Evolutionary conservation across 2,888 invertebrate species (phyloP), one percentile per base, ranked within the genome.

Genomic region (Hipparchia semele): DNA sequence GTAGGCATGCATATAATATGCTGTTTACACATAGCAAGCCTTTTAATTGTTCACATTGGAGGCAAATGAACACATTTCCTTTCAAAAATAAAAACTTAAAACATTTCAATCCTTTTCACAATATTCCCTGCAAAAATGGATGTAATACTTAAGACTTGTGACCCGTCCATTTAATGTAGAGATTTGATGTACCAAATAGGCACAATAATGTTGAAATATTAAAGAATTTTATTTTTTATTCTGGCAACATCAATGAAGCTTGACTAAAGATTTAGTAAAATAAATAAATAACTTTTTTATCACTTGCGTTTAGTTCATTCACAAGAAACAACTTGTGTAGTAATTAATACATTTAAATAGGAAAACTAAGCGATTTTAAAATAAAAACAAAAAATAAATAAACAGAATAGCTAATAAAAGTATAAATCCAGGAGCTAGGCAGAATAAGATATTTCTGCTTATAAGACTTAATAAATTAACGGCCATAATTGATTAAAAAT

Each of bases 1-100:
- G 59, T 65, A 60, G 71, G 71, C 74, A 70, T 77, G 76, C 64
- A 59, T 73, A 65, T 70, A 12, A 8, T 73, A 73, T 71, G 64
- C 62, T 49, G 51, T 62, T 62, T 60, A 51, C 68, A 69, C 61
- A 54, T 68, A 53, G 66, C 61, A 51, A 73, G 67, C 73, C 73
- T 72, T 54, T 66, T 73, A 68, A 4, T 61, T 59, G 23, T 33
- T 49, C 39, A 12, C 23, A 56, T 49, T 39, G 5, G 5, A 39
- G 39, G 39, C 39, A 39, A 58, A 60, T 68, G 12, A 33, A 53
- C 12, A 5, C 39, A 39, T 39, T 39, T 39, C 39, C 5, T 39
- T 39, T 39, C 39, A 5, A 5, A 39, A 39, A 2, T 39, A 39
- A 39, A 39, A 39, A 13, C 56, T 13, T n/a, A 5, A n/a, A 5